phyloP scores from a whole-genome alignment of 2,113 vertebrate species.

The Motacilla alba region DNA sequence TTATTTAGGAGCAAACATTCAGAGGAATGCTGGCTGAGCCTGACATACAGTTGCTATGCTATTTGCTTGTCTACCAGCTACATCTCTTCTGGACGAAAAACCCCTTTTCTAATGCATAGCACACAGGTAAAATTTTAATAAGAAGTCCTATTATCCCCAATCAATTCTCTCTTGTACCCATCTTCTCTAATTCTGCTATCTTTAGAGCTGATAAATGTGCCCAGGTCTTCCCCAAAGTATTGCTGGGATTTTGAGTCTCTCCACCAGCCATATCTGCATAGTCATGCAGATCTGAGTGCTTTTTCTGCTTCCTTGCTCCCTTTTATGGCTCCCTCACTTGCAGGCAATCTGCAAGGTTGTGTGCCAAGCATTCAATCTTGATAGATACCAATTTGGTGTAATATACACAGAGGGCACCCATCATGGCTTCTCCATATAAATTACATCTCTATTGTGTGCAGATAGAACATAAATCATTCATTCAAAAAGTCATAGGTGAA shows the following conservation, averaged over 20 bases:
- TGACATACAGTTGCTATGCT: background rate
- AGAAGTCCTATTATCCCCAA: background rate
- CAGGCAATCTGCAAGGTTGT: background rate
- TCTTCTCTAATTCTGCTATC: background rate
- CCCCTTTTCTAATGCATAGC: background rate
- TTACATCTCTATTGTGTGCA: background rate
- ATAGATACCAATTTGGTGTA: conserved; percentile 7
- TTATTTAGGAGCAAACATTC: background rate
- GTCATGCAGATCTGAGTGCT: background rate
- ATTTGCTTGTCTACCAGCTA: background rate
- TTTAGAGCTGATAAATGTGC: background rate
- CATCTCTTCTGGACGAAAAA: background rate
- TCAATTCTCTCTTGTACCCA: background rate
- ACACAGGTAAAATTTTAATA: background rate
- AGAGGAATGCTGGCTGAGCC: background rate
- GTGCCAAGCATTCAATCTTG: background rate
- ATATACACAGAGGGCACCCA: background rate
- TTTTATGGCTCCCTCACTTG: background rate
- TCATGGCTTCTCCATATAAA: conserved; percentile 5
- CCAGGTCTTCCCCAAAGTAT: background rate
- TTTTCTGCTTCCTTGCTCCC: background rate
- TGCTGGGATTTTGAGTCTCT: background rate
- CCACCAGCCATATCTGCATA: background rate
- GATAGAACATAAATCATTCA: conserved; percentile 1
- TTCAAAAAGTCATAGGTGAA: background rate